phyloP scores from a whole-genome alignment of 2,113 vertebrate species.

The Indicator indicator region DNA sequence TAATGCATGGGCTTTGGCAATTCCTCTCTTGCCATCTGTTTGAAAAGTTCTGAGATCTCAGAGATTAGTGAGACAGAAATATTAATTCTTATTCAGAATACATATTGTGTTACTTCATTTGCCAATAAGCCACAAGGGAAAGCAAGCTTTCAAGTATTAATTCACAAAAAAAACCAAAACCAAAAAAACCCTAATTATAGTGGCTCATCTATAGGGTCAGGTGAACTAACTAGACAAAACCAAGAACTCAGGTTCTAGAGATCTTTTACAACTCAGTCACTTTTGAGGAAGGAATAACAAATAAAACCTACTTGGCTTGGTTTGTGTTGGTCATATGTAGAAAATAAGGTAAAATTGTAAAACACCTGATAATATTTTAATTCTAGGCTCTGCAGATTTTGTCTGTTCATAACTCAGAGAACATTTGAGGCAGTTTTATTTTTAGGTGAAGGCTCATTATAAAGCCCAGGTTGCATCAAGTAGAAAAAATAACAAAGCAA shows the following conservation, averaged over 20 bases:
- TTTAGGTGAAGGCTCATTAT: not conserved
- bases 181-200: not conserved
- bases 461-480: not conserved
- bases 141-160: not conserved
- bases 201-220: not conserved
- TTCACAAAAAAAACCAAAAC: not conserved
- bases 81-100: not conserved
- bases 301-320: not conserved
- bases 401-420: not conserved
- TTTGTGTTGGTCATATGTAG: not conserved
- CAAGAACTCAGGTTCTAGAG: not conserved
- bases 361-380: not conserved
- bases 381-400: not conserved
- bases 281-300: not conserved
- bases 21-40: not conserved
- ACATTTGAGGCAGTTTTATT: not conserved
- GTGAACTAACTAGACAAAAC: not conserved
- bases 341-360: not conserved
- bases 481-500: not conserved
- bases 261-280: not conserved
- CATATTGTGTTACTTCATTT: not conserved
- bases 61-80: constrained; percentile 31
- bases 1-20: constrained; percentile 43
- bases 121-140: not conserved
- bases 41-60: constrained; percentile 35